phyloP scores from a whole-genome alignment of 2,797 vertebrate species.

The Pipistrellus kuhlii region DNA sequence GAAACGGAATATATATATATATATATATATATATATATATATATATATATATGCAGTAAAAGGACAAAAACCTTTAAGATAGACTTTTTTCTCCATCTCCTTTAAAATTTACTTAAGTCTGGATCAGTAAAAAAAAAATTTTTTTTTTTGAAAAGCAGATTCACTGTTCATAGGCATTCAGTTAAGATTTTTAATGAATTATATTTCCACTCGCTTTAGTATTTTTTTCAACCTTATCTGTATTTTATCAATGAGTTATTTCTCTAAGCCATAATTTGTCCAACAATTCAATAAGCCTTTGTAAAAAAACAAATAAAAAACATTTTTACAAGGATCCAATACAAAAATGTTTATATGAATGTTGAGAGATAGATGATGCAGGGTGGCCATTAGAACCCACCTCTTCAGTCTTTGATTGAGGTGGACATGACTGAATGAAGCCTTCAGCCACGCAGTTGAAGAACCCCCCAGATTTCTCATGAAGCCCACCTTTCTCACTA shows the following conservation, averaged over 20 bases:
- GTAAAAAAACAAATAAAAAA: background rate
- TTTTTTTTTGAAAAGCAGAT: background rate
- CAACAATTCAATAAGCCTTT: background rate
- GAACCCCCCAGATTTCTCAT: background rate
- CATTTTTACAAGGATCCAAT: background rate
- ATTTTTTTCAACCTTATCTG: background rate
- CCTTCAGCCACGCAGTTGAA: accelerated
- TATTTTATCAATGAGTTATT: background rate
- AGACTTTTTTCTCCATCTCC: background rate
- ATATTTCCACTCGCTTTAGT: background rate
- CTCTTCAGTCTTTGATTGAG: background rate
- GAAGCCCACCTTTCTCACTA: background rate
- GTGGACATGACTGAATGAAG: background rate
- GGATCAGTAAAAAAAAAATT: background rate
- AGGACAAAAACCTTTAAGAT: background rate
- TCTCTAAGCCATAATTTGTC: background rate
- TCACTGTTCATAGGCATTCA: background rate
- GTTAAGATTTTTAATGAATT: background rate
- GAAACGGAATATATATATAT: background rate
- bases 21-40: too few relatives aligned
- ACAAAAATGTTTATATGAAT: background rate
- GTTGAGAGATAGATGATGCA: background rate
- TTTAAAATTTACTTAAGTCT: background rate
- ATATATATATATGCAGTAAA: background rate
- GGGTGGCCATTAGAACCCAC: background rate